A percentile compares a stretch with the other conserved stretches of the same genome.
These are phyloP conservation scores for Buphagus erythrorhynchus DNA, from an alignment of 2,797 vertebrate genomes.

Conservation along the genomic window DNA sequence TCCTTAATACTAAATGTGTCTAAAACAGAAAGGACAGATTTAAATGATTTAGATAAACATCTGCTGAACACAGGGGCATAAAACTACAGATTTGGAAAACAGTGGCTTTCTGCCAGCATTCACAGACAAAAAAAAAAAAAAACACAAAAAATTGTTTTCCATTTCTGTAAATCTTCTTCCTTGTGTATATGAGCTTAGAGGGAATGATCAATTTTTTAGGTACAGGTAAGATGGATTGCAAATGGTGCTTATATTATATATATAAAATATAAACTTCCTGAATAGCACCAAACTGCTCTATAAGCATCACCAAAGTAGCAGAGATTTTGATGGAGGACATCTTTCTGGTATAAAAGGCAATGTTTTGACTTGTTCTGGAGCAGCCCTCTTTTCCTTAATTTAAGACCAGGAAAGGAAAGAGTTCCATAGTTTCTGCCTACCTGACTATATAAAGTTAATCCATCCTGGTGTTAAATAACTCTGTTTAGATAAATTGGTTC, in stretches of 20 bases:
- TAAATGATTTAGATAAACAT: slow-evolving; percentile 80
- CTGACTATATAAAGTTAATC: neutral
- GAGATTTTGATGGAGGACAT: neutral
- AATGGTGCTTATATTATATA: neutral
- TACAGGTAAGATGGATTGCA: neutral
- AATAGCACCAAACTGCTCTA: neutral
- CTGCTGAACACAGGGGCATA: slow-evolving; percentile 59
- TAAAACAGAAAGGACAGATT: slow-evolving; percentile 70
- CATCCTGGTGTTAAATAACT: slow-evolving; percentile 10
- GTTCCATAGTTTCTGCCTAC: neutral
- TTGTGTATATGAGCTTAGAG: neutral
- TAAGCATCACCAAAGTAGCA: neutral
- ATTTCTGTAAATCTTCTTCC: neutral
- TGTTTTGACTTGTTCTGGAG: neutral
- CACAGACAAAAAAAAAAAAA: neutral
- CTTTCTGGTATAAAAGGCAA: neutral
- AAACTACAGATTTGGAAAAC: slow-evolving; percentile 53
- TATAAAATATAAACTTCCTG: neutral
- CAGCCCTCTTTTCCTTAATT: neutral
- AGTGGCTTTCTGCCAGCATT: slow-evolving; percentile 50
- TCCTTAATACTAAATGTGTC: slow-evolving; percentile 71
- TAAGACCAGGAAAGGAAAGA: neutral
- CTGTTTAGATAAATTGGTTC: slow-evolving; percentile 50
- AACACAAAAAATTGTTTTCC: neutral
- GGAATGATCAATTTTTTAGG: neutral